Conservation (phyloP, 1,140 invertebrate genomes). For the Hyles euphorbiae region DNA sequence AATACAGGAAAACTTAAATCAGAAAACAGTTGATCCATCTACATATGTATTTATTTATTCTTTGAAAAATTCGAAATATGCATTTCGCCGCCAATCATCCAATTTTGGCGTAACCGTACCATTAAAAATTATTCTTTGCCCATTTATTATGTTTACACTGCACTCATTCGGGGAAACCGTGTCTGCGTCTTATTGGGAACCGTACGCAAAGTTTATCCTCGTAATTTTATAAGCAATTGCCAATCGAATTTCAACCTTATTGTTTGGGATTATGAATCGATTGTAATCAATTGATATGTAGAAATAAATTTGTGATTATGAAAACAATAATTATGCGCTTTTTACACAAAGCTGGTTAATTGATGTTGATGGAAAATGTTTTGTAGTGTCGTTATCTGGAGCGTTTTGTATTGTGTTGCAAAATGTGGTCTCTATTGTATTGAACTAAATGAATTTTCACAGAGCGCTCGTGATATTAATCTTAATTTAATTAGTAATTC, state of each 20-base stretch:
- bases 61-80: too few relatives aligned
- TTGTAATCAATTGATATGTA: background rate
- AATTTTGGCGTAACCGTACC: conserved; percentile 34
- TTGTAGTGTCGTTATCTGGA: conserved; percentile 13
- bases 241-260: conserved; percentile 5
- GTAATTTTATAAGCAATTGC: background rate
- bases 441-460: background rate
- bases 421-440: background rate
- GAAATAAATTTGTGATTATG: conserved; percentile 12
- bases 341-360: conserved; percentile 23
- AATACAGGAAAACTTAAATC: too few relatives aligned
- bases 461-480: too few relatives aligned
- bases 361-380: conserved; percentile 20
- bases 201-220: conserved; percentile 1
- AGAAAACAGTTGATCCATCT: too few relatives aligned
- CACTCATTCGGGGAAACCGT: conserved; percentile 20
- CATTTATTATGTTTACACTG: conserved; percentile 41
- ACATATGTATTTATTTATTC: too few relatives aligned
- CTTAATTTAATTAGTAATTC: background rate
- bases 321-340: conserved; percentile 22
- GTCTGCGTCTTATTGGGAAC: conserved; percentile 14
- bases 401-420: conserved; percentile 3
- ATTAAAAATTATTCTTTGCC: conserved; percentile 26
- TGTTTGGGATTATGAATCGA: background rate
- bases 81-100: conserved; percentile 29